These are phyloP conservation scores for Adelosebastes latens DNA, from an alignment of 2,797 vertebrate species.

Conservation along the genomic window DNA sequence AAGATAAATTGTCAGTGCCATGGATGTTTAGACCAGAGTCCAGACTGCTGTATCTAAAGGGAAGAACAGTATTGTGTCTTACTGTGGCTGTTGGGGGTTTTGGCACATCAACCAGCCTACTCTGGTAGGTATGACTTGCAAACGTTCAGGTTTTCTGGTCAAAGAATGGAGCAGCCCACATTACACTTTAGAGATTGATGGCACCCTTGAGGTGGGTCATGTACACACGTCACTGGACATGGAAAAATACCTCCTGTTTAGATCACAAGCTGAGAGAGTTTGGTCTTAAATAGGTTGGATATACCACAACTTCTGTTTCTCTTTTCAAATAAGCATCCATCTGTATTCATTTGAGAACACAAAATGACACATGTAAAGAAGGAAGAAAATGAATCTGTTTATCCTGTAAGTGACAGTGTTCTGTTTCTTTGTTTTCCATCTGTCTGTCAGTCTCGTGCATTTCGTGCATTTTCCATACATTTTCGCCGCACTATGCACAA, in stretches of 20 bases:
- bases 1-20: neutral
- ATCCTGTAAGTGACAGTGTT: neutral
- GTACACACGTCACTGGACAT: neutral
- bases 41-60: neutral
- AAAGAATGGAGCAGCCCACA: neutral
- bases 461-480: conserved; percentile 27
- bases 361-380: neutral
- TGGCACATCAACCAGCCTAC: neutral
- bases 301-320: neutral
- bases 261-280: neutral
- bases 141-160: neutral
- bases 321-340: neutral
- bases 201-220: neutral
- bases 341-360: neutral
- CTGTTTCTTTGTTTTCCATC: conserved; percentile 22
- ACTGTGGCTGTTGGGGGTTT: neutral
- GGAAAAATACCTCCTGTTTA: neutral
- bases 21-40: neutral
- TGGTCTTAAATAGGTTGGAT: neutral
- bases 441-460: neutral
- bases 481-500: conserved; percentile 23
- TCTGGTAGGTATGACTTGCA: no score
- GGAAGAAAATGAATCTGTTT: neutral
- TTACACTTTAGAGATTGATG: neutral
- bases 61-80: neutral